Evolutionary conservation across 2,888 invertebrate species (phyloP), one percentile per base, ranked within the genome.

Genomic region (Chirona hameri): DNA sequence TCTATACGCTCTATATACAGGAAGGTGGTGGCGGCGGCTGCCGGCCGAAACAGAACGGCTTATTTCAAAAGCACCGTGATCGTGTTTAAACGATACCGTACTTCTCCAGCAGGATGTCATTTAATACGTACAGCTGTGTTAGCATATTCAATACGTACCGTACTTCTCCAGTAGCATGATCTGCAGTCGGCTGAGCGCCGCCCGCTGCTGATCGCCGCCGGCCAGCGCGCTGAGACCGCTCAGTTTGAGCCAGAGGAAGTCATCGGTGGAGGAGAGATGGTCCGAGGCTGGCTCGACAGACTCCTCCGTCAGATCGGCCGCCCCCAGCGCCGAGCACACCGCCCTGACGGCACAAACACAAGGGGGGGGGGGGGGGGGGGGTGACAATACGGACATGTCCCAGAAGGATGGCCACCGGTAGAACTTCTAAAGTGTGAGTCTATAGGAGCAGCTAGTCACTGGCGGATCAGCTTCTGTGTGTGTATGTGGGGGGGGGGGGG

Each of bases 171-270:
- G 89, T 85, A 98, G 94, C 84, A 10, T 14, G 14, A 60, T 81
- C 69, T 81, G 81, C 48, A 81, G 81, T 12, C n/a, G 60, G 0
- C n/a, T 15, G 27, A 81, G 48, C 12, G 81, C 69, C 24, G n/a
- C 0, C 12, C 7, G 60, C 69, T 60, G 55, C 57, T 18, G 39
- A 0, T 60, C 81, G 31, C 60, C 81, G 15, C 10, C 81, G 29
- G 57, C 15, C 55, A 82, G 76, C 55, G 27, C 31, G 84, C 86
- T 85, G 85, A 89, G 92, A 86, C 95, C 92, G 80, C 93, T 94
- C 18, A 99, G 89, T 88, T 97, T 97, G 55, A 98, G 89, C 98
- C 98, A 99, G 14, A 99, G 90, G 88, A 98, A 98, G 89, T 98
- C 98, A 87, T 99, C 98, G 0, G 97, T 96, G 24, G 97, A 95